phyloP scores from a whole-genome alignment of 1,140 invertebrate species.

The Pachypsylla venusta region DNA sequence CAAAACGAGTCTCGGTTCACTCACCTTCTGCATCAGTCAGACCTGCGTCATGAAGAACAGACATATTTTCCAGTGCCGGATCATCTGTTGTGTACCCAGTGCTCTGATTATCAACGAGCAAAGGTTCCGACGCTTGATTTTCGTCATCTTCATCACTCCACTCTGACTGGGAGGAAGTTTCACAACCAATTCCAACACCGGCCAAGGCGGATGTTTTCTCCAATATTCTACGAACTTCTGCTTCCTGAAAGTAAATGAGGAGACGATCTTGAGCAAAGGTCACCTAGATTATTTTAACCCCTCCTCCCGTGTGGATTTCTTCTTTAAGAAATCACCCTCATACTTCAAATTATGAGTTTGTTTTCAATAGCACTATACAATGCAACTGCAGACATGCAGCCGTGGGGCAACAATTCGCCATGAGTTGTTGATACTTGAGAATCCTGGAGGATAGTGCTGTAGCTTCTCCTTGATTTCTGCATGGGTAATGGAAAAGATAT shows the following conservation, averaged over 20 bases:
- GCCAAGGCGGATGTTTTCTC: conserved; percentile 28
- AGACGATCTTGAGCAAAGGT: too few species aligned
- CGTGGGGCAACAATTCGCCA: too few species aligned
- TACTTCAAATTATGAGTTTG: too few species aligned
- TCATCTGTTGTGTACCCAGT: conserved; percentile 70
- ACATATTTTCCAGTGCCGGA: conserved; percentile 63
- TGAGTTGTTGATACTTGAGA: too few species aligned
- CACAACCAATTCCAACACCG: conserved; percentile 22
- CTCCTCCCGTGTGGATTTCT: too few species aligned
- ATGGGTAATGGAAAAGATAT: too few species aligned
- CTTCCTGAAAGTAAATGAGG: conserved; percentile 31
- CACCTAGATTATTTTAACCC: too few species aligned
- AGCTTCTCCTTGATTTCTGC: too few species aligned
- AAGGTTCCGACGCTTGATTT: conserved; percentile 40
- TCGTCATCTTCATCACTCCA: conserved; percentile 55
- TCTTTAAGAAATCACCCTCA: too few species aligned
- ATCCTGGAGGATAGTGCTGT: too few species aligned
- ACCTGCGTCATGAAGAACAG: conserved; percentile 67
- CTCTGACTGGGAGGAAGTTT: conserved; percentile 49
- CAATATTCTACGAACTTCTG: conserved; percentile 36
- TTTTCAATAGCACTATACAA: too few species aligned
- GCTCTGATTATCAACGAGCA: conserved; percentile 42
- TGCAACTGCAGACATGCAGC: too few species aligned
- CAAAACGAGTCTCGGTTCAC: neutral
- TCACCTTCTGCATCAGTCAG: conserved; percentile 65